Evolutionary conservation across 2,797 vertebrate species (phyloP).

Genomic region (Pseudochromis fuscus): DNA sequence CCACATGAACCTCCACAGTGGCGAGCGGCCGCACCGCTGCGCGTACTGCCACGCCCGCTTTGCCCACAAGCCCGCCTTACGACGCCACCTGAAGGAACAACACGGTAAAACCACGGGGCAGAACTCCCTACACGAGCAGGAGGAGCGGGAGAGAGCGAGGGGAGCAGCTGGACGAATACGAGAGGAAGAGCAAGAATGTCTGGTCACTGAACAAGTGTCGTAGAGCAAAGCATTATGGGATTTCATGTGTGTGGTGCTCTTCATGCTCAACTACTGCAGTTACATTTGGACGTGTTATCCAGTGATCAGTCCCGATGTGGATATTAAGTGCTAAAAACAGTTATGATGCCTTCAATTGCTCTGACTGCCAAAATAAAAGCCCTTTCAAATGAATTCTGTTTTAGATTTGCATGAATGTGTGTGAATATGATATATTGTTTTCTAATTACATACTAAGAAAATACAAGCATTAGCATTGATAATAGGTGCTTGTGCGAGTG

Average conservation of each 20-base stretch:
- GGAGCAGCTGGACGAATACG: conserved; percentile 39
- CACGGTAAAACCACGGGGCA: conserved; percentile 95
- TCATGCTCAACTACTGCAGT: not conserved
- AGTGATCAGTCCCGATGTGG: not conserved
- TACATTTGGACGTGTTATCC: conserved; percentile 1
- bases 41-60: conserved; percentile 95
- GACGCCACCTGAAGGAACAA: conserved; percentile 95
- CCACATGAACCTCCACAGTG: conserved; percentile 98
- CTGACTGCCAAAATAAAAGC: conserved; percentile 40
- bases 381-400: not conserved
- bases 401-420: conserved; percentile 8
- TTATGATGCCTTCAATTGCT: conserved; percentile 35
- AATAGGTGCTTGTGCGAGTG: not conserved
- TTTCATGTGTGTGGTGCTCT: not conserved
- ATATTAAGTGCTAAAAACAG: conserved; percentile 20
- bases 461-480: not conserved
- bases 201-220: conserved; percentile 56
- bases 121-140: conserved; percentile 92
- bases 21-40: conserved; percentile 92
- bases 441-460: not conserved
- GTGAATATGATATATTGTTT: no score
- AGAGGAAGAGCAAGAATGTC: conserved; percentile 71
- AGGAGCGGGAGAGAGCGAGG: conserved; percentile 82
- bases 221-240: conserved; percentile 31
- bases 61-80: conserved; percentile 94